Evolutionary conservation across 2,797 vertebrate species (phyloP), one percentile per base, ranked within the genome.

Genomic region (Okamejei kenojei): DNA sequence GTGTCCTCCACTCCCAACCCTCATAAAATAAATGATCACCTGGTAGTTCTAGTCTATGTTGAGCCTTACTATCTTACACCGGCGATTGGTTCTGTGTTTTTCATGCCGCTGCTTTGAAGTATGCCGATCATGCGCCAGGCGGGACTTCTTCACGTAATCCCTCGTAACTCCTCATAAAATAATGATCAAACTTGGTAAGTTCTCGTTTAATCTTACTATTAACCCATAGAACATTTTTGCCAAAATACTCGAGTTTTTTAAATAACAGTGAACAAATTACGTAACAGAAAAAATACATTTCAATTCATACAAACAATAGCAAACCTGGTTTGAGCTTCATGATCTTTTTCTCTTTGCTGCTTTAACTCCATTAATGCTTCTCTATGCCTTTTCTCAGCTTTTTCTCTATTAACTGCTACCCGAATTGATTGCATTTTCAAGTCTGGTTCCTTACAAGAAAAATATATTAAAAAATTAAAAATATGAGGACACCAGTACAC

Each of bases 311-410:
- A 23, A 90, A 63, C 21, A 81, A 71, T 29, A 76, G 45, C 95
- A 94, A 94, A 99, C 99, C 96, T 95, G 93, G 94, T 95, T 94
- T 97, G 97, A n/a, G 95, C 96, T 94, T 94, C 95, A 26, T 95
- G 94, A 17, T 97, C 94, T 93, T 96, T 96, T 91, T 97, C 96
- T 94, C 95, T 97, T 93, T 97, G 97, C 1, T 95, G 95, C 94
- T 97, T 97, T 93, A 99, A 97, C 90, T 98, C 96, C 94, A 96
- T 97, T 88, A 99, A 95, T 7, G 99, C 99, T 94, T 97, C 97
- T 93, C 95, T 95, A 26, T 97, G 97, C 90, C 98, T 97, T 15
- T 94, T 95, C 93, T 97, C 97, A 23, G 98, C 99, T 95, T 95
- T 97, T 93, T 95, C 94, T 8, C 96, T 96, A 91, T 98, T 97